Evolutionary conservation across 2,113 vertebrate genomes (phyloP).

Genomic region (Heteronetta atricapilla): DNA sequence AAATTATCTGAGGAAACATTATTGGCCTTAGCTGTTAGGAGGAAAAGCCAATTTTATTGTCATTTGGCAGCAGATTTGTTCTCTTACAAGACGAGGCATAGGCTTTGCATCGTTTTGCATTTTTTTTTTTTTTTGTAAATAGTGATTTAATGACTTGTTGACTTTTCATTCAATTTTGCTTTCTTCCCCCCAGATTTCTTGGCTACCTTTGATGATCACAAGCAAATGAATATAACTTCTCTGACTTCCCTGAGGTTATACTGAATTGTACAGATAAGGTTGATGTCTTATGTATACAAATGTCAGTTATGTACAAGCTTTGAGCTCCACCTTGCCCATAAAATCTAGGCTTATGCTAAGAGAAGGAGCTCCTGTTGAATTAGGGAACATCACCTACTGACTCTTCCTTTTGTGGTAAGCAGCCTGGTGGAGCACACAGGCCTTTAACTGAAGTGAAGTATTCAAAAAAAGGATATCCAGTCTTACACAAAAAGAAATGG

Average conservation of each 20-base stretch:
- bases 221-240: background rate
- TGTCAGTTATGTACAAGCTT: background rate
- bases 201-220: background rate
- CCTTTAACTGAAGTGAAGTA: background rate
- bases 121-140: background rate
- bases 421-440: background rate
- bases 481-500: background rate
- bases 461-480: background rate
- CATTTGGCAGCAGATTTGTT: constrained; percentile 42
- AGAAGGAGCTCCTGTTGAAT: background rate
- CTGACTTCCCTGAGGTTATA: background rate
- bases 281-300: background rate
- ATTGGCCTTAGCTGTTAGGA: constrained; percentile 60
- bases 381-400: background rate
- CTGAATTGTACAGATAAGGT: background rate
- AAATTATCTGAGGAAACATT: constrained; percentile 74
- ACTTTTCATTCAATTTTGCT: background rate
- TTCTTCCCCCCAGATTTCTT: background rate
- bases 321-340: background rate
- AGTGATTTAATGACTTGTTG: background rate
- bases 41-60: constrained; percentile 69
- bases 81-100: constrained; percentile 22
- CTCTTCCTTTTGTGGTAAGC: background rate
- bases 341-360: background rate
- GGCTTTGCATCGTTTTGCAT: background rate